Base-by-base conservation (phyloP, 2,888 invertebrate species). In the Rotaria magnacalcarata region DNA sequence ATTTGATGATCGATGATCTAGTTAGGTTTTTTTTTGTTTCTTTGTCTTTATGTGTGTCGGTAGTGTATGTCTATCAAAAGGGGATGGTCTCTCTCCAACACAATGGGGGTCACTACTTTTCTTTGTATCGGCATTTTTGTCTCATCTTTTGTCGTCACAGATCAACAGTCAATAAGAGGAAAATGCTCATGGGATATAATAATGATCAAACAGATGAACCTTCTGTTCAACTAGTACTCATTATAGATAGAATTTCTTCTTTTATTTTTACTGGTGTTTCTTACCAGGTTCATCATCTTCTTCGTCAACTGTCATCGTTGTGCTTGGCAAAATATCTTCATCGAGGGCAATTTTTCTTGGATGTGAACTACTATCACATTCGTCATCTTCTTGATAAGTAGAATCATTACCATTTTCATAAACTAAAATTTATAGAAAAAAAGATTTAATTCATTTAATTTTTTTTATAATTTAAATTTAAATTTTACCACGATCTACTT, bases 1-100 rank as follows among this genome's bases (percentile, higher is more conserved):
- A 67, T 67, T 67, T 67, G 67, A 67, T 67, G 67, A 67, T 67
- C 67, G 67, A 67, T 67, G 67, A 67, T 67, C 67, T 67, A 67
- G 67, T 60, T 60, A 60, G 27, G 58, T 60, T 24, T n/a, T 24
- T 60, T 60, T 60, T 56, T 56, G 5, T 24, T 10, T 58, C 58
- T 58, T 58, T 58, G 58, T 60, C 58, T 60, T n/a, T 60, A 60
- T n/a, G 58, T 27, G 11, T 54, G 54, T 54, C 54, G 54, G 54
- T 54, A 54, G 54, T 54, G 27, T 60, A 60, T 60, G 58, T 60
- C 58, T 60, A 60, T 60, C 58, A 60, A 60, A 60, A 60, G 58
- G 24, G 58, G 58, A 60, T 60, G 58, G 58, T 60, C 58, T 60
- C 58, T 50, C 34, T 60, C 58, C 2, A 19, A n/a, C 58, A 60